Base-by-base conservation (phyloP, 2,888 invertebrate genomes). In the Epirrhoe alternata region DNA sequence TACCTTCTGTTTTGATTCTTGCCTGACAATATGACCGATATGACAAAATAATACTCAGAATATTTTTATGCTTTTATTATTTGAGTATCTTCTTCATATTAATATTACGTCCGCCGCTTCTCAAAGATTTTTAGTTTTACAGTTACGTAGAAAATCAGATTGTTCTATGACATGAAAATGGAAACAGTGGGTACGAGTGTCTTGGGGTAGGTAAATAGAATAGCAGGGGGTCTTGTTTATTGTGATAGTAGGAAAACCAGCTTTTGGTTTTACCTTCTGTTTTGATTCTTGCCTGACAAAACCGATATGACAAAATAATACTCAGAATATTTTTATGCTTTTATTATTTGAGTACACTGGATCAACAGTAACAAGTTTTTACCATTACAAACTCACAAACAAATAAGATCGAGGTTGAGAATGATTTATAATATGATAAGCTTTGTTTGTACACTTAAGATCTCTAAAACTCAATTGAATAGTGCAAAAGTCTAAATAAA, bases 121-220 rank as follows among this genome's bases (percentile, higher is more conserved):
- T 42, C 17, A 42, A 30, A 24, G 51, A 42, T 10, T 30, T 10
- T 16, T 31, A 33, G 51, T 51, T 58, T 58, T 45, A 33, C 30
- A 8, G 47, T 59, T 51, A 14, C 6, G 50, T 57, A 8, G 51
- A 55, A 62, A 47, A 67, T 63, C 63, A 63, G 60, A 63, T 67
- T 63, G 45, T 55, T 33, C 47, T 57, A 45, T 17, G 49, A 56
- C 63, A 52, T 59, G 60, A 67, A 67, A 63, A 63, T 67, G 47
- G 55, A 63, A 66, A 49, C 57, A 62, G 53, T 57, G 56, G 24
- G 49, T 17, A 49, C 30, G 35, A 8, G 54, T 47, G 12, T 33
- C 14, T 42, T 56, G 30, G 56, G 16, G 65, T n/a, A n/a, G n/a
- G n/a, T 61, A 61, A 66, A 66, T 66, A 61, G 52, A 61, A 57